Conservation (phyloP, 2,113 vertebrate species). For the Arenaria interpres region DNA sequence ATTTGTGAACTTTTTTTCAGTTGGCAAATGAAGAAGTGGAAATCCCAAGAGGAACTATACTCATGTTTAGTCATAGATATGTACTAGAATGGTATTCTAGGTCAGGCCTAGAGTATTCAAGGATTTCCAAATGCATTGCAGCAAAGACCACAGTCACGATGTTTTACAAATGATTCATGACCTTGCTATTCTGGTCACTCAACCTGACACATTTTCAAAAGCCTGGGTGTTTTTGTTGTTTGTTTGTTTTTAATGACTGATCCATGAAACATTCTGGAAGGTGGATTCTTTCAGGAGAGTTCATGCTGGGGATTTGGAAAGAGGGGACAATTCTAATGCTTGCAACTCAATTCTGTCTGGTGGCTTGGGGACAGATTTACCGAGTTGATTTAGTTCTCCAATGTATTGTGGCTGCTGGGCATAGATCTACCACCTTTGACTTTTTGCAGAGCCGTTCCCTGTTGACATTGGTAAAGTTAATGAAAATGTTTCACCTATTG, state of each 20-base stretch:
- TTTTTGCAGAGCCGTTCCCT: not conserved
- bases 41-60: not conserved
- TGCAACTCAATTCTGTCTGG: not conserved
- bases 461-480: not conserved
- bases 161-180: not conserved
- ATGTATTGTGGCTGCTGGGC: not conserved
- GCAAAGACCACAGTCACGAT: not conserved
- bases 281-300: not conserved
- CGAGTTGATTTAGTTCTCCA: not conserved
- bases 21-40: too few species aligned
- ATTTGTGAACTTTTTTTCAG: not conserved
- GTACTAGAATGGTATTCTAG: not conserved
- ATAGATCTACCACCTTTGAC: not conserved
- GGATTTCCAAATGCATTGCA: not conserved
- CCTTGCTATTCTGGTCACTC: not conserved
- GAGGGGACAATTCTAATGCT: not conserved
- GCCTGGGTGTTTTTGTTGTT: not conserved
- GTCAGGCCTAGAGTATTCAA: not conserved
- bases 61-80: not conserved
- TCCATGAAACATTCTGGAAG: not conserved
- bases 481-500: conserved; percentile 7
- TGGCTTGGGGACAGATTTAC: not conserved
- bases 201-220: not conserved
- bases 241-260: not conserved
- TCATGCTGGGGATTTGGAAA: not conserved